Base-by-base conservation (phyloP, 2,797 vertebrate genomes). In the Neomorphus geoffroyi region DNA sequence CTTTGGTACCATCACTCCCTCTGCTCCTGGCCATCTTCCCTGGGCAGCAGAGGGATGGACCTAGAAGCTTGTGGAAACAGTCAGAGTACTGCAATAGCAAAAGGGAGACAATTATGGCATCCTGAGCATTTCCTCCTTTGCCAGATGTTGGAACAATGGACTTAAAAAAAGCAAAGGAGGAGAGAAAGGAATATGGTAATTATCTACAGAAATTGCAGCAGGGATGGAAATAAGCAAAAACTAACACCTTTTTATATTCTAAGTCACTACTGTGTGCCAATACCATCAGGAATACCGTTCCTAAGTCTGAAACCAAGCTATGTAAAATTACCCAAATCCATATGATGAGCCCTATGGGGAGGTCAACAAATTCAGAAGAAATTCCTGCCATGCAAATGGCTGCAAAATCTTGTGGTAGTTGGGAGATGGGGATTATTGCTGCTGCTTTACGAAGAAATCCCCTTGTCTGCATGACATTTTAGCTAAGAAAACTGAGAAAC, bases 91-190 rank as follows among this genome's bases (percentile, higher is more conserved):
- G 4, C 22, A 30, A 23, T 13, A 54, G 56, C 1, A 13, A 61
- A 65, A 33, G 24, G 21, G 41, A 69, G 35, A 54, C 2, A 2
- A 80, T 2, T 2, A 22, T 90, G 70, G 30, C 26, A 66, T 22
- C 26, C 39, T 0, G 0, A 41, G 11, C 0, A 0, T 60, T 85
- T 56, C 33, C 27, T 67, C 39, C n/a, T 15, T 7, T 81, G 69
- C 72, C 61, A 81, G 46, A 16, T 33, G n/a, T 0, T 72, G 57
- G 43, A 66, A 53, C 11, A 73, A 56, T 3, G 3, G 13, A 18
- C 35, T 82, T 77, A 26, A 39, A 69, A n/a, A 88, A 61, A 24
- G 64, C 46, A 56, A 73, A 79, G 7, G 18, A 18, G 12, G 10
- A 32, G 4, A 46, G 73, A 69, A 78, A 54, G 35, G 62, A 85